These are phyloP conservation scores for Eumacrocentrus americanus DNA, from an alignment of 2,888 invertebrate species.

Conservation along the genomic window DNA sequence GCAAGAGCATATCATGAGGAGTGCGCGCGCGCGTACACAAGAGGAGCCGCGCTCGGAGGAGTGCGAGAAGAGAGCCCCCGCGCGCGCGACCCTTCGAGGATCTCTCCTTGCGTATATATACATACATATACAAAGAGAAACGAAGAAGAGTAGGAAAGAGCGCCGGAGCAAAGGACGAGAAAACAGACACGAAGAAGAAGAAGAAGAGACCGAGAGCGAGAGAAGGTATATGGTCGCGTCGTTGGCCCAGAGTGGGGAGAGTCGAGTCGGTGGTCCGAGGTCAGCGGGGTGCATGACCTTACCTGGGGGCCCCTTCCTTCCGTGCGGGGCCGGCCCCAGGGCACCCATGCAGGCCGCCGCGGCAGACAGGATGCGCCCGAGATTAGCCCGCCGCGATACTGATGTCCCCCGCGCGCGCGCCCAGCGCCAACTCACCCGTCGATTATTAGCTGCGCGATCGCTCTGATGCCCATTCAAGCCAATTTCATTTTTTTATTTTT, in stretches of 20 bases:
- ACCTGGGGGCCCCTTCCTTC: constrained; percentile 59
- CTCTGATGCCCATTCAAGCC: background rate
- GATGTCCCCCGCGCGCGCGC: constrained; percentile 37
- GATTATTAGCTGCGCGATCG: constrained; percentile 1
- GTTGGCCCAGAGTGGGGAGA: constrained; percentile 20
- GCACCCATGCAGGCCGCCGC: constrained; percentile 34
- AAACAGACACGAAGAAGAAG: constrained; percentile 33
- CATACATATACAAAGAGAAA: background rate
- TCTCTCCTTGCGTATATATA: constrained; percentile 3
- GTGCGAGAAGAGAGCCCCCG: constrained; percentile 19
- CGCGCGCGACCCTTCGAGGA: constrained; percentile 10
- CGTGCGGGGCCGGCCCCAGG: constrained; percentile 43
- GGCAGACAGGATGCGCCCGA: constrained; percentile 58
- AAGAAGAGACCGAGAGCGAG: constrained; percentile 23
- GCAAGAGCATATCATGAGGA: background rate
- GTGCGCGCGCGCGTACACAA: constrained; percentile 9
- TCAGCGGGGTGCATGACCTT: constrained; percentile 61
- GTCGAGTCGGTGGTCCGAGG: constrained; percentile 58
- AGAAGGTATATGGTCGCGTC: constrained; percentile 15
- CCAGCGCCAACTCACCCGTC: constrained; percentile 21
- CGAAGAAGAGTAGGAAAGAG: constrained; percentile 12
- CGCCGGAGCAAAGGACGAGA: constrained; percentile 28
- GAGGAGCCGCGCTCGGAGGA: constrained; percentile 20
- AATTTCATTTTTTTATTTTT: background rate
- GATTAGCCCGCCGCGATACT: constrained; percentile 57